Evolutionary conservation across 2,113 vertebrate species (phyloP), one percentile per base, ranked within the genome.

Genomic region (Labeo rohita): DNA sequence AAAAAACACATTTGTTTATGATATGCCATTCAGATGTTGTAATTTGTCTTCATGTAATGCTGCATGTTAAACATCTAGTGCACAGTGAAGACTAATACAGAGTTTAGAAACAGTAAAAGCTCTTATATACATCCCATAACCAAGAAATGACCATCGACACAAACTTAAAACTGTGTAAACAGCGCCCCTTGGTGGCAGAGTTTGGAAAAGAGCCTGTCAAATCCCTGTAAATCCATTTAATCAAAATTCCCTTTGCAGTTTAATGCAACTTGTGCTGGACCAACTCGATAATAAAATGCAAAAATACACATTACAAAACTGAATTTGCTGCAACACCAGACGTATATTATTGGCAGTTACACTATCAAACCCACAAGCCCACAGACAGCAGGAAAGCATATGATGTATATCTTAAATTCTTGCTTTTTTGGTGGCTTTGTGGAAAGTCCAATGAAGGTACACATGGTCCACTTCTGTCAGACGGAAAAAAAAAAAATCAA

Each of bases 161-260:
- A 84, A 59, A 61, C 61, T 65, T 49, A 88, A 90, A 87, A 59
- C 18, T 84, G 74, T 79, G 85, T 61, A 90, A 92, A 93, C 88
- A 89, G 91, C 91, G 92, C 93, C 94, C 89, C 84, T 93, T 91
- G 86, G 88, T 89, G 93, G 92, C 12, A 79, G 85, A 4, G 21
- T 12, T 59, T 61, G 63, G 80, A 65, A 49, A 47, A 66, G 18
- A 63, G 45, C 36, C 50, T 72, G 52, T 61, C 39, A 72, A 43
- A n/a, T 61, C 16, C 4, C 13, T 50, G 47, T 50, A 28, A 81
- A 77, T 54, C 13, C 28, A 28, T 28, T 28, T 28, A 28, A 28
- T 28, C 36, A 13, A 45, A 52, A 61, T 8, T 79, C n/a, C 52
- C 16, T 56, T 56, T 66, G 11, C 43, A 21, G 68, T 15, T 8